Conservation (phyloP, 2,888 invertebrate genomes). For the Alentia gelatinosa region DNA sequence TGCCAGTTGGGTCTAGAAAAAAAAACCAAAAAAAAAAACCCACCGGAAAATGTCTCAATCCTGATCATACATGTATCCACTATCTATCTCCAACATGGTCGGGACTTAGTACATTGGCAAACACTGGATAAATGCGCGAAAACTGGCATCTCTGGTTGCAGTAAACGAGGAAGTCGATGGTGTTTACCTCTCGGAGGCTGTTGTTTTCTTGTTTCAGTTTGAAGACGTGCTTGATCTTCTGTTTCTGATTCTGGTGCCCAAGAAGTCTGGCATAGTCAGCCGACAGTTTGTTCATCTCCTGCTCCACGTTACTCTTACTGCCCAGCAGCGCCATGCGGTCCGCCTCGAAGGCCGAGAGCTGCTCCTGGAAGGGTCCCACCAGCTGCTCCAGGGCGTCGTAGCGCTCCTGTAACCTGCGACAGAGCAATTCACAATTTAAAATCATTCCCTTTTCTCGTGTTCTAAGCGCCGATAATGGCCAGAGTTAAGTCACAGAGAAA, state of each 20-base stretch:
- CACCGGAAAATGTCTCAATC: too few species aligned
- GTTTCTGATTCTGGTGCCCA: slow-evolving; percentile 86
- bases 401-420: slow-evolving; percentile 72
- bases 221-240: slow-evolving; percentile 84
- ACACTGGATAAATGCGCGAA: too few species aligned
- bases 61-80: too few species aligned
- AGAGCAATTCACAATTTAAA: too few species aligned
- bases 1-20: neutral
- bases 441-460: too few species aligned
- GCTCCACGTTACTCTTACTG: slow-evolving; percentile 80
- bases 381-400: slow-evolving; percentile 76
- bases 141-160: too few species aligned
- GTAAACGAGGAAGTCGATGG: too few species aligned
- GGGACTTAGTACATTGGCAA: too few species aligned
- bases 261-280: slow-evolving; percentile 84
- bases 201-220: slow-evolving; percentile 80
- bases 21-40: too few species aligned
- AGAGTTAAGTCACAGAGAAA: too few species aligned
- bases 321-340: slow-evolving; percentile 81
- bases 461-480: too few species aligned
- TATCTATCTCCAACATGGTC: too few species aligned
- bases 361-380: slow-evolving; percentile 80
- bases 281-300: slow-evolving; percentile 83
- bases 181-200: slow-evolving; percentile 74
- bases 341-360: slow-evolving; percentile 82